Conservation (phyloP, 23 tunicate genomes). For the Phallusia fumigata region DNA sequence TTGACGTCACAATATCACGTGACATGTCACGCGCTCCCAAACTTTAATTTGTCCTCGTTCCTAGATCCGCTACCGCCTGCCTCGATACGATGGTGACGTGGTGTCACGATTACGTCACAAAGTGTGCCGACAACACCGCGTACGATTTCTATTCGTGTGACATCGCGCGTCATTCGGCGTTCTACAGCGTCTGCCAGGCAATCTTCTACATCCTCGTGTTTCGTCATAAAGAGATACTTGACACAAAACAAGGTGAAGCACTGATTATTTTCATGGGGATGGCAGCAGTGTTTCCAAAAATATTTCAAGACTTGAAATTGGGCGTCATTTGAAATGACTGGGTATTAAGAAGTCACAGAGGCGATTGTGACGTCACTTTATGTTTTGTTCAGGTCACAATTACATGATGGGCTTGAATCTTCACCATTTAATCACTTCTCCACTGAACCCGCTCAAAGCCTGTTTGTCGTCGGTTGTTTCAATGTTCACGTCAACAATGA, state of each 20-base stretch:
- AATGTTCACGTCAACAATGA: slow-evolving; percentile 58
- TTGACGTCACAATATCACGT: no score
- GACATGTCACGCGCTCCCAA: no score
- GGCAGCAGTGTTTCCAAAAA: no score
- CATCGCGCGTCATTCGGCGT: slow-evolving; percentile 41
- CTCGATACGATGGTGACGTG: slow-evolving; percentile 40
- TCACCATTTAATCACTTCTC: slow-evolving; percentile 43
- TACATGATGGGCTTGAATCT: slow-evolving; percentile 36
- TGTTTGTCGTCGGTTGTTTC: slow-evolving; percentile 52
- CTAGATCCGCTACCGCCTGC: slow-evolving; percentile 25
- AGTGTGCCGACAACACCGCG: neutral
- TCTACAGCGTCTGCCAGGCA: slow-evolving; percentile 82
- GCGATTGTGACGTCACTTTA: neutral
- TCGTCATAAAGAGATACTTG: slow-evolving; percentile 50
- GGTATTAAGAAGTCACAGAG: no score
- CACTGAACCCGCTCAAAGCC: slow-evolving; percentile 50
- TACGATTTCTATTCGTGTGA: slow-evolving; percentile 13
- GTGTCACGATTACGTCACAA: slow-evolving; percentile 37
- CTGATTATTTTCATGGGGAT: neutral
- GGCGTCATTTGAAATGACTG: no score
- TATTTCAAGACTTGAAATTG: no score
- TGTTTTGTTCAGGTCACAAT: slow-evolving; percentile 23
- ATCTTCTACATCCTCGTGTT: slow-evolving; percentile 62
- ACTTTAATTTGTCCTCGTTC: neutral
- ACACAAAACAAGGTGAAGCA: slow-evolving; percentile 25